Base-by-base conservation (phyloP, 2,888 invertebrate species). In the Mythimna ferrago region DNA sequence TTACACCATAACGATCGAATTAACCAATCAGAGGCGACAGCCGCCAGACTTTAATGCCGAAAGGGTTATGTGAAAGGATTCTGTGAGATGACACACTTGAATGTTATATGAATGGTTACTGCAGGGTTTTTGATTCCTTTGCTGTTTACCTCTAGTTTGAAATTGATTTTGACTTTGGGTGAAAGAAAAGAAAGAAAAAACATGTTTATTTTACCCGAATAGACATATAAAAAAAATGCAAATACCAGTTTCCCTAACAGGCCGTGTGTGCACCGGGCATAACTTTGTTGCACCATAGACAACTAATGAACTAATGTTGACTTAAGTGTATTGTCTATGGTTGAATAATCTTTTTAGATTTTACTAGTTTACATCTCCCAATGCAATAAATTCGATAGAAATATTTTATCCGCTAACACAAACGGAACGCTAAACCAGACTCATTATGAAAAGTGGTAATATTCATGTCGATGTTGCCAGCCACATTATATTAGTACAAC, bases 21-120 rank as follows among this genome's bases (percentile, higher is more conserved):
- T 88, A 87, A 84, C 83, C 88, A 84, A 88, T 88, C 86, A 86
- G 70, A 81, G 71, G 83, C 82, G 64, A 83, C 83, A 75, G 78
- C 64, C 66, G 54, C 82, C 62, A 77, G 61, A 71, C 71, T 79
- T 82, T 79, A 71, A 79, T 71, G 44, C 70, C 54, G 48, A 68
- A 81, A 69, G 69, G 80, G 83, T 82, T 73, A 68, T 73, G 62
- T 68, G 65, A 79, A 80, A 73, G 68, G 73, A 73, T 74, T 69
- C 60, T 82, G 76, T 69, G 66, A 76, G 82, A 76, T 81, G 71
- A 76, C 77, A 77, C 71, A 81, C 66, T 66, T 76, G 35, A n/a
- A 44, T 14, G 14, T 44, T 11, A 44, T 48, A 48, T 66, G 44
- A 66, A 81, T 58, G 54, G 81, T 41, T 78, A 44, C 26, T 56